phyloP scores from a whole-genome alignment of 1,140 invertebrate species.

The Kradibia gibbosae region DNA sequence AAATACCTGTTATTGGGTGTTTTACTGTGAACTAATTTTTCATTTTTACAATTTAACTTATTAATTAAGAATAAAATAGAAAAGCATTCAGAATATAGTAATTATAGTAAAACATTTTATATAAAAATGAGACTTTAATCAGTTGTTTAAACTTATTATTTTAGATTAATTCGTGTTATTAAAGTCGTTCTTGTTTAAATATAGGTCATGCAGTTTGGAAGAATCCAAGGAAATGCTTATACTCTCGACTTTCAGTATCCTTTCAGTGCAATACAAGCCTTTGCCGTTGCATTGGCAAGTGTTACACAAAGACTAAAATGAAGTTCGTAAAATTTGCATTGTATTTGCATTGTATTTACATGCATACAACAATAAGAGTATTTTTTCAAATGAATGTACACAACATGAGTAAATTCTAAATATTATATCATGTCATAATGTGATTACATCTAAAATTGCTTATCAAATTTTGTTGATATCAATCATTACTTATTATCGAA shows the following conservation, averaged over 20 bases:
- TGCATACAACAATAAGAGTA: constrained; percentile 30
- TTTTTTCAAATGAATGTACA: constrained; percentile 47
- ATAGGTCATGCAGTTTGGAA: constrained; percentile 99
- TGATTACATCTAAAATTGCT: constrained; percentile 9
- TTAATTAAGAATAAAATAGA: background rate
- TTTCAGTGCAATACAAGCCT: constrained; percentile 98
- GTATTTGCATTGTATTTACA: background rate
- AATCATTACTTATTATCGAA: background rate
- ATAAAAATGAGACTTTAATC: too few species aligned
- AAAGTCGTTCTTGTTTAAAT: background rate
- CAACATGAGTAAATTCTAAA: constrained; percentile 19
- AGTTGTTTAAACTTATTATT: background rate
- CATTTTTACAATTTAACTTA: background rate
- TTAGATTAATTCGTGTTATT: background rate
- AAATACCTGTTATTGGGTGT: background rate
- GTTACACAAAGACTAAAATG: constrained; percentile 98
- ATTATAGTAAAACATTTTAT: too few species aligned
- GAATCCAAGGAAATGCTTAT: constrained; percentile 98
- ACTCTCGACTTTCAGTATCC: constrained; percentile 99
- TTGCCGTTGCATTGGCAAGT: constrained; percentile 97
- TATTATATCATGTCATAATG: constrained; percentile 25
- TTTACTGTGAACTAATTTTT: background rate
- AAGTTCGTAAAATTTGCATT: constrained; percentile 58
- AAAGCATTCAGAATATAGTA: too few species aligned
- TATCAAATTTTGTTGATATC: background rate